Evolutionary conservation across 2,797 vertebrate genomes (phyloP), one percentile per base, ranked within the genome.

Genomic region (Triplophysa yarkandensis): DNA sequence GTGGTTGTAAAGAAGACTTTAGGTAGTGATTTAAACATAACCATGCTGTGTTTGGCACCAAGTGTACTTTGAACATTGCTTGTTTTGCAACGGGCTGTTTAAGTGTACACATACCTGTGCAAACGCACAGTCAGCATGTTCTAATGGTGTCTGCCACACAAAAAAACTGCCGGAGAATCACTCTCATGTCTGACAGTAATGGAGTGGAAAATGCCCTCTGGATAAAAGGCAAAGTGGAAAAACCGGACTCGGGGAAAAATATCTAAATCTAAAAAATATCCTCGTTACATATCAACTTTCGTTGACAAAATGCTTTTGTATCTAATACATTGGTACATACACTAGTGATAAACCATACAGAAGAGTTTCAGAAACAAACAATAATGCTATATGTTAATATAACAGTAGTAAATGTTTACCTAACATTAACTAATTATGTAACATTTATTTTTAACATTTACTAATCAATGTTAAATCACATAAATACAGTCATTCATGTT

Each of bases 111-210:
- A 57, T 19, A 39, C 50, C 63, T 67, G 23, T 54, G 30, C 21
- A 50, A 68, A 8, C 55, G 68, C 30, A 58, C 50, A 73, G 25
- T 74, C 78, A 77, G 60, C 66, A 34, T 36, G 62, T 64, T 63
- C 64, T 68, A 62, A 30, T 19, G 54, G 36, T 21, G 28, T 70
- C 65, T 74, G 43, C 11, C 7, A 57, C 39, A 41, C n/a, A 65
- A 43, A 48, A 58, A 52, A 71, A 72, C 27, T 70, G 60, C 60
- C 48, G 30, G 58, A 75, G 30, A 76, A 65, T 68, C 52, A 76
- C 60, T 72, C 55, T 23, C 52, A 17, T 65, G 50, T 78, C 36
- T 19, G n/a, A 55, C 50, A 54, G 36, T 50, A 80, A 81, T 78
- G 48, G 32, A 68, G 30, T 70, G 55, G 71, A 81, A 83, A 36